Evolutionary conservation across 2,888 invertebrate genomes (phyloP).

Genomic region (Dynastes maya): DNA sequence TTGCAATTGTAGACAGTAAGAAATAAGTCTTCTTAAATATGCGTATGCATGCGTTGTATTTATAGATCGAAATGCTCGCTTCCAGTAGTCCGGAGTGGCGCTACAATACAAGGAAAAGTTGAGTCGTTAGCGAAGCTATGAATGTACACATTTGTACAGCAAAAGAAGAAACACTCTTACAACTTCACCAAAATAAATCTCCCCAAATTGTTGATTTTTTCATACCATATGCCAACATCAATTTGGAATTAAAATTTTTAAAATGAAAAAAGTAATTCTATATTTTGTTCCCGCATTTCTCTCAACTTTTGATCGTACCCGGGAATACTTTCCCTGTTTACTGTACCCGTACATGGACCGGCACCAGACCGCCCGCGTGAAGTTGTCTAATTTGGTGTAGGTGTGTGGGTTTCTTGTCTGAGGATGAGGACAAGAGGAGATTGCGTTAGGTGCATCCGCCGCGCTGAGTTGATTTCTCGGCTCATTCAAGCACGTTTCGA

Average conservation of each 20-base stretch:
- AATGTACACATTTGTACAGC: constrained; percentile 15
- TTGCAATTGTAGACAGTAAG: constrained; percentile 26
- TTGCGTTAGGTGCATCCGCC: constrained; percentile 19
- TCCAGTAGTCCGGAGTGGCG: constrained; percentile 17
- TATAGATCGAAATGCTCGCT: constrained; percentile 14
- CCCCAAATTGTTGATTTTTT: not conserved
- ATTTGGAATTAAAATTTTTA: too few relatives aligned
- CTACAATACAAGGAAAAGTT: constrained; percentile 35
- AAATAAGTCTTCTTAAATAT: constrained; percentile 33
- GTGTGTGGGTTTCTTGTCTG: constrained; percentile 18
- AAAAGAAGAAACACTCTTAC: too few relatives aligned
- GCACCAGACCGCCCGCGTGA: constrained; percentile 23
- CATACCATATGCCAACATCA: too few relatives aligned
- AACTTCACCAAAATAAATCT: not conserved
- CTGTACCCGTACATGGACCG: not conserved
- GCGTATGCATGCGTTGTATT: constrained; percentile 3
- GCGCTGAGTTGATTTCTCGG: not conserved
- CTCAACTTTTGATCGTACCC: too few relatives aligned
- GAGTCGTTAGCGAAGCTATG: constrained; percentile 17
- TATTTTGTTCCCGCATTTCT: too few relatives aligned
- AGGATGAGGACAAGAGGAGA: not conserved
- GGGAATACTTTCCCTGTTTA: too few relatives aligned
- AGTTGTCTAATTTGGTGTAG: constrained; percentile 29
- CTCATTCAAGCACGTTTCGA: constrained; percentile 6
- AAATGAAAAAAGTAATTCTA: too few relatives aligned